Base-by-base conservation (phyloP, 2,113 vertebrate species). In the Pluvialis apricaria region DNA sequence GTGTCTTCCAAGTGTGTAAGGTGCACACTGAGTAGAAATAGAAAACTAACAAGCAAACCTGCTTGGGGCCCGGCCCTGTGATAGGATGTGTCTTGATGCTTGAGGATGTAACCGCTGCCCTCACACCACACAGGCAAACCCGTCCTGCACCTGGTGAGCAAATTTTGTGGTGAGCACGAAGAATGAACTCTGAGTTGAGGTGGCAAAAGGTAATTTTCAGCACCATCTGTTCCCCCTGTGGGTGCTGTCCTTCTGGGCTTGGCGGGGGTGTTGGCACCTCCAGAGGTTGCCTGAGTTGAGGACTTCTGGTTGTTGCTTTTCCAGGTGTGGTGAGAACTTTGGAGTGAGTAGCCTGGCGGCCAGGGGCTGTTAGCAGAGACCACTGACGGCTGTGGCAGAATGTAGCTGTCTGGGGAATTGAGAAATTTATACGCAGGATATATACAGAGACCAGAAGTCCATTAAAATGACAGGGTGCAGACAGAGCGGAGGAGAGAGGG, bases 181-280 rank as follows among this genome's bases (percentile, higher is more conserved):
- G 76, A 89, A 81, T 15, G 64, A 70, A 14, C 58, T 91, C 42
- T 0, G 10, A 66, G 29, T 1, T 69, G 58, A 77, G 51, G 80
- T 60, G 79, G 32, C 54, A 75, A 78, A 93, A 94, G 54, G 44
- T 40, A 7, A 66, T 88, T 93, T 90, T 93, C 75, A 83, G 51
- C 86, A 66, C 55, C 64, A 36, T n/a, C 20, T 72, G 82, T 79
- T 61, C 28, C 20, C 7, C 3, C 15, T 0, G 1, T 0, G 0
- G 29, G 21, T 40, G 45, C 47, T 9, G 25, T 54, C 38, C 58
- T 69, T n/a, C 87, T 64, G 57, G 85, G 44, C 34, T 79, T 87
- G 60, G 40, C 1, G 0, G 40, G 5, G 49, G 4, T 77, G 72
- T 84, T 93, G 64, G 84, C 81, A 87, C 57, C 40, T 91, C 36